phyloP scores from a whole-genome alignment of 2,888 invertebrate genomes.

The Atrina japonica region DNA sequence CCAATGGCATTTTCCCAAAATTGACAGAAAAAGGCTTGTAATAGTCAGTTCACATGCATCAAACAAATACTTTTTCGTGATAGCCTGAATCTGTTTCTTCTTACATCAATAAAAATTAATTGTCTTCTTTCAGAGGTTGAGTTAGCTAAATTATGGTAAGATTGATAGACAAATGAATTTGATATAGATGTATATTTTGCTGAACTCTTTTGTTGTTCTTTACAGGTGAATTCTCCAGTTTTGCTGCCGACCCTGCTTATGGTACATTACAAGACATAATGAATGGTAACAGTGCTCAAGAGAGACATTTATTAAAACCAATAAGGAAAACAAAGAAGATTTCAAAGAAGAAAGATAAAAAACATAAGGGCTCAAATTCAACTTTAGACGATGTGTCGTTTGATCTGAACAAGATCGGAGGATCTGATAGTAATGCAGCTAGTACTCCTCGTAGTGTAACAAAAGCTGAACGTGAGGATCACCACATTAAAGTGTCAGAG shows the following conservation, averaged over 20 bases:
- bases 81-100: too few relatives aligned
- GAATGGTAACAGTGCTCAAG: conserved; percentile 49
- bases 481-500: conserved; percentile 61
- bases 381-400: conserved; percentile 46
- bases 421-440: conserved; percentile 38
- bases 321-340: conserved; percentile 49
- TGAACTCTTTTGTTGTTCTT: too few relatives aligned
- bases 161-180: too few relatives aligned
- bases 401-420: conserved; percentile 43
- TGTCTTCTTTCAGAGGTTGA: too few relatives aligned
- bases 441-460: conserved; percentile 26
- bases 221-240: conserved; percentile 16
- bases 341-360: conserved; percentile 43
- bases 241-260: conserved; percentile 43
- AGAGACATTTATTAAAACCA: conserved; percentile 47
- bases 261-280: conserved; percentile 58
- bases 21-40: too few relatives aligned
- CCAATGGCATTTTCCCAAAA: too few relatives aligned
- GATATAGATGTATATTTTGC: too few relatives aligned
- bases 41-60: too few relatives aligned
- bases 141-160: too few relatives aligned
- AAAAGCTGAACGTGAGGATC: conserved; percentile 33
- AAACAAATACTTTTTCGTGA: too few relatives aligned
- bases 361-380: conserved; percentile 44
- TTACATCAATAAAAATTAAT: too few relatives aligned